These are phyloP conservation scores for Akabosia matsudoensis DNA, from an alignment of 1,140 invertebrate genomes.

Conservation along the genomic window DNA sequence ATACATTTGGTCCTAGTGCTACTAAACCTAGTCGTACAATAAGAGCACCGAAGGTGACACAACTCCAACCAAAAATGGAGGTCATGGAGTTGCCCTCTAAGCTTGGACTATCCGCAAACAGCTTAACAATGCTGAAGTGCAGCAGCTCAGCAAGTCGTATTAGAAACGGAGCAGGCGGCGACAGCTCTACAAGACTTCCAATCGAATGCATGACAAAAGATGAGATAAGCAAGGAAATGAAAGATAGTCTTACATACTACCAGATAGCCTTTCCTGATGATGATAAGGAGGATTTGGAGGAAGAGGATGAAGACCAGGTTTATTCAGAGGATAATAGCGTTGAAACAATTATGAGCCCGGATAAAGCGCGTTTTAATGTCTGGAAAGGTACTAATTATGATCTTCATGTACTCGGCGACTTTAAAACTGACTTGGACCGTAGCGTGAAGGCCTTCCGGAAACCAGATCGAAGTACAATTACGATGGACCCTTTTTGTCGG, in stretches of 20 bases:
- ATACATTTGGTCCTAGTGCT: too few species aligned
- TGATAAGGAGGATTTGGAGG: not conserved
- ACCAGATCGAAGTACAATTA: not conserved
- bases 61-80: too few species aligned
- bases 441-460: not conserved
- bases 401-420: conserved; percentile 6
- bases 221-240: not conserved
- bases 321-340: not conserved
- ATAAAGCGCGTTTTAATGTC: not conserved
- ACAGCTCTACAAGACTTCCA: not conserved
- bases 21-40: too few species aligned
- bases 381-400: conserved; percentile 22
- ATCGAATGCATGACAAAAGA: not conserved
- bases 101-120: not conserved
- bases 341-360: not conserved
- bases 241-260: not conserved
- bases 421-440: conserved; percentile 1
- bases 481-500: conserved; percentile 10
- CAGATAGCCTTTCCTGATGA: not conserved
- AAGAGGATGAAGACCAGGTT: not conserved
- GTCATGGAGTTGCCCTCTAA: not conserved
- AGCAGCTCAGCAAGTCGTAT: not conserved
- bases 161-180: not conserved
- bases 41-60: too few species aligned
- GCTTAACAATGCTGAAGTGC: not conserved